Evolutionary conservation across 2,113 vertebrate species (phyloP).

Genomic region (Thymallus thymallus): DNA sequence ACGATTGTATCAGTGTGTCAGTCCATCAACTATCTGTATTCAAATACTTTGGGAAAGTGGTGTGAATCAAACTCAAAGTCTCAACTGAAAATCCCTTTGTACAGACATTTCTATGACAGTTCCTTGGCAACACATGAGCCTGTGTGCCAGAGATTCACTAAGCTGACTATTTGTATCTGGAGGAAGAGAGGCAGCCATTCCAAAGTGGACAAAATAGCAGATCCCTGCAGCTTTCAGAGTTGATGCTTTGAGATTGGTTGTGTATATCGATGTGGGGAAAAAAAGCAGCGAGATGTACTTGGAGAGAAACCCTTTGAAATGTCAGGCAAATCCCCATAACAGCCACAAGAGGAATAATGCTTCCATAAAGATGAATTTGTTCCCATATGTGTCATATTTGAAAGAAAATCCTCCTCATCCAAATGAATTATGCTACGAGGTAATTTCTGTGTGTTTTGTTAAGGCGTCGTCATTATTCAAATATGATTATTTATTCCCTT

Average conservation of each 20-base stretch:
- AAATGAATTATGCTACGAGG: too few relatives aligned
- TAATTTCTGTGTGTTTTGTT: background rate
- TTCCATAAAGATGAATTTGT: constrained; percentile 50
- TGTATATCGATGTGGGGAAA: constrained; percentile 41
- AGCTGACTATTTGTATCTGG: constrained; percentile 73
- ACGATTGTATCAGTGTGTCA: background rate
- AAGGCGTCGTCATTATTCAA: background rate
- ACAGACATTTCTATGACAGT: constrained; percentile 69
- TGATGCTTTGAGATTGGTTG: constrained; percentile 69
- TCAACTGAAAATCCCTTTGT: constrained; percentile 63
- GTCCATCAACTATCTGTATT: constrained; percentile 50
- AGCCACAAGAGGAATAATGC: constrained; percentile 60
- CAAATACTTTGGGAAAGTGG: constrained; percentile 56
- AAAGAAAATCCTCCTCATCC: constrained; percentile 21
- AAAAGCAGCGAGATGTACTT: constrained; percentile 51
- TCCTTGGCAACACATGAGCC: constrained; percentile 68
- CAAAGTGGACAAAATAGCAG: constrained; percentile 73
- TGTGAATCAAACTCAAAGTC: constrained; percentile 65
- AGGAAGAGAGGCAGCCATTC: constrained; percentile 68
- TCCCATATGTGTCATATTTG: constrained; percentile 38
- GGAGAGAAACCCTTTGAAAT: constrained; percentile 64
- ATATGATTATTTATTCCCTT: background rate
- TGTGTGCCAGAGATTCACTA: constrained; percentile 66
- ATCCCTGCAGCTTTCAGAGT: constrained; percentile 68
- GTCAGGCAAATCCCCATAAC: constrained; percentile 61